Base-by-base conservation (phyloP, 2,888 invertebrate species). In the Cosmopolites sordidus region DNA sequence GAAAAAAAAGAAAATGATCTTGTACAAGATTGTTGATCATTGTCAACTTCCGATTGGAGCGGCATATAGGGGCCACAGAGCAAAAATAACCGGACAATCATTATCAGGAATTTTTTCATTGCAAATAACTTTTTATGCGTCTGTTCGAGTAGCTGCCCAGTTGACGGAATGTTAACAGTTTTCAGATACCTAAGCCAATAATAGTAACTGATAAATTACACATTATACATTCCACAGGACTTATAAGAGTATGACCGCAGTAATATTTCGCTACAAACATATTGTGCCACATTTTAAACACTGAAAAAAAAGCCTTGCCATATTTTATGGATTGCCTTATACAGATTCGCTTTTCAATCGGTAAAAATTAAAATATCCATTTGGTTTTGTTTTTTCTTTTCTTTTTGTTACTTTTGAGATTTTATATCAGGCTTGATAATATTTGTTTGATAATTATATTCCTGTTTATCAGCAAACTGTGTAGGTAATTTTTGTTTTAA, bases 61-160 rank as follows among this genome's bases (percentile, higher is more conserved):
- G 56, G 62, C 59, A 60, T 58, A 60, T 56, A 58, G 48, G 54
- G 60, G 57, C 65, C 64, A 60, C 62, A 29, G 46, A 42, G 33
- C 11, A 14, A 45, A 58, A 64, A 66, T 66, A 64, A 64, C 67
- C 67, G 63, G 65, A 65, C 68, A 68, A 64, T 64, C 66, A 67
- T 68, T 68, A 66, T 66, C 64, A 59, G 63, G 61, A 62, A 64
- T 64, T 67, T 68, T 67, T 66, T 66, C 62, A 60, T 62, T 57
- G 62, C 67, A 65, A 67, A 66, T 66, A 64, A 64, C 65, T 68
- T 68, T 67, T 68, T 68, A 66, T 67, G 59, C 63, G 67, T 66
- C 66, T 66, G 64, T 63, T 64, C 62, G 52, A 63, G 61, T 65
- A 63, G 64, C 63, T 62, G 58, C 39, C 49, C 46, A 51, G 48